Evolutionary conservation across 1,140 invertebrate genomes (phyloP).

Genomic region (Leptinotarsa undecemlineata): DNA sequence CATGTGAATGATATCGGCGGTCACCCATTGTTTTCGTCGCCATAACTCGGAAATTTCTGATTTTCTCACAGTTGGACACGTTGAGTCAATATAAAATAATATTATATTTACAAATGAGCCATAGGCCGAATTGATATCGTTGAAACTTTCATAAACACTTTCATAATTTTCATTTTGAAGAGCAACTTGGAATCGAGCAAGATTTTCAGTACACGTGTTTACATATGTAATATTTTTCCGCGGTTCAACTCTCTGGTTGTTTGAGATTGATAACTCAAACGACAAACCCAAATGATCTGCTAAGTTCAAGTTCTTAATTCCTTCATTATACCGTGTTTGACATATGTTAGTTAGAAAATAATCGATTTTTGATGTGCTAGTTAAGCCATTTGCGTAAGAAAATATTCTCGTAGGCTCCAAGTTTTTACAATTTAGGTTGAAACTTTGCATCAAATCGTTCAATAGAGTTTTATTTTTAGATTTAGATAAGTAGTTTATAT

Average conservation of each 20-base stretch:
- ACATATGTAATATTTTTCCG: background rate
- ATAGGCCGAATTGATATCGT: background rate
- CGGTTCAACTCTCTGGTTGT: background rate
- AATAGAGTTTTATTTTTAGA: constrained; percentile 10
- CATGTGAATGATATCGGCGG: background rate
- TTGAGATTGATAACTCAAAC: background rate
- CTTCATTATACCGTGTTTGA: background rate
- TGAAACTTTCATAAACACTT: background rate
- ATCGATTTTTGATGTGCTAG: background rate
- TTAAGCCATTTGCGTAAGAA: background rate
- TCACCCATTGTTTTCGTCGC: background rate
- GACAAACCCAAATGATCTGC: background rate
- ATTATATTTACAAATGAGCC: background rate
- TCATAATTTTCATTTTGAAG: background rate
- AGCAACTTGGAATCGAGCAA: background rate
- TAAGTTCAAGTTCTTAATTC: background rate
- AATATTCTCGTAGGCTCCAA: constrained; percentile 2
- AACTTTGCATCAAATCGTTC: background rate
- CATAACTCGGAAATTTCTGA: background rate
- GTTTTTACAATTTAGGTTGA: background rate
- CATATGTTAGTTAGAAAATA: constrained; percentile 1
- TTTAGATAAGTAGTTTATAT: constrained; percentile 9
- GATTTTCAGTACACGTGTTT: background rate
- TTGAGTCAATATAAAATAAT: background rate
- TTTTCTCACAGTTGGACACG: background rate